A percentile compares a stretch with the other conserved stretches of the same genome.
Evolutionary conservation across 2,888 invertebrate genomes (phyloP).

Genomic region (Nemurella pictetii): DNA sequence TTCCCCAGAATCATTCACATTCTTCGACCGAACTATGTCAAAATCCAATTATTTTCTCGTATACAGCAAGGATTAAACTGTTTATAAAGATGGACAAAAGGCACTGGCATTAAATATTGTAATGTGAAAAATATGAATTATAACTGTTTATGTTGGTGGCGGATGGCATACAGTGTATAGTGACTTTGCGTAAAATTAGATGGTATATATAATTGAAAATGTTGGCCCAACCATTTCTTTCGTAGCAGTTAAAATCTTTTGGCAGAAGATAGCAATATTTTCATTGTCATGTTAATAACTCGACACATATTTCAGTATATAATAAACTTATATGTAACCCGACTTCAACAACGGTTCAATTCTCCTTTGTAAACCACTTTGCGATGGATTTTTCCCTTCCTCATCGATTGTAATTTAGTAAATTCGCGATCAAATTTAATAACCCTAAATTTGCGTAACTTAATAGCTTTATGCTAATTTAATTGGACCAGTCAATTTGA

Average conservation of each 20-base stretch:
- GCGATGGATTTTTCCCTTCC: not conserved
- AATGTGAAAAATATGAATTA: not conserved
- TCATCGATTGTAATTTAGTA: not conserved
- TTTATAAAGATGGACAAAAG: not conserved
- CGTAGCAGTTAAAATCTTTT: no score
- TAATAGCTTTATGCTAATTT: not conserved
- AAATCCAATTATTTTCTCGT: not conserved
- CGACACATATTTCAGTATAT: not conserved
- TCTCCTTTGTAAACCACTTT: not conserved
- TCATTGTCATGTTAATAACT: not conserved
- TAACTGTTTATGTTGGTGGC: not conserved
- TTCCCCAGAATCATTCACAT: not conserved
- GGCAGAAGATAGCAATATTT: not conserved
- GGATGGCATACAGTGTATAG: not conserved
- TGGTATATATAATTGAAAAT: not conserved
- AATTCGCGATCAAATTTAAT: not conserved
- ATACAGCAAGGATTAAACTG: not conserved
- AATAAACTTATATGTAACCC: not conserved
- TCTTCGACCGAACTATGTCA: not conserved
- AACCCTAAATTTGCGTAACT: not conserved
- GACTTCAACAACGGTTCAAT: not conserved
- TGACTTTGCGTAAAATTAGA: not conserved
- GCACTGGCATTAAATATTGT: not conserved
- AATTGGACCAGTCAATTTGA: not conserved
- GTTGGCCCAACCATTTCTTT: not conserved